Evolutionary conservation across 2,113 vertebrate species (phyloP).

Genomic region (Dicerorhinus sumatrensis): DNA sequence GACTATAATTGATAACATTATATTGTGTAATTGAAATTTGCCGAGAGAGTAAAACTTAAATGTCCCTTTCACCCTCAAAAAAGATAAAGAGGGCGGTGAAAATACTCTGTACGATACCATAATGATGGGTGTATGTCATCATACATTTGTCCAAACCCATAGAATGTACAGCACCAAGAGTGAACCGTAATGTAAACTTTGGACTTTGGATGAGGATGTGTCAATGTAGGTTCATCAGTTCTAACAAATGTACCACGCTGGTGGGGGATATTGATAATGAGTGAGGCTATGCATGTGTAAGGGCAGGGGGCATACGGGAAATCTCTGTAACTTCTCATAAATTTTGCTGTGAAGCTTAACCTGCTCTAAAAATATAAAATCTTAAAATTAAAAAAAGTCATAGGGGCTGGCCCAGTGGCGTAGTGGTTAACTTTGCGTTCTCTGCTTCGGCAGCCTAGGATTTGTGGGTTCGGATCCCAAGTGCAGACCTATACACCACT

Average conservation of each 20-base stretch:
- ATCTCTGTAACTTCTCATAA: neutral
- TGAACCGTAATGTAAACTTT: neutral
- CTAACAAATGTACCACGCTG: neutral
- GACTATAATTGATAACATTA: neutral
- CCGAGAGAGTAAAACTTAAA: neutral
- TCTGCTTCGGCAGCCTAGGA: no score
- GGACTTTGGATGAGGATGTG: neutral
- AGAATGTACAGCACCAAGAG: neutral
- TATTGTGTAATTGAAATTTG: neutral
- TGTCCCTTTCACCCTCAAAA: neutral
- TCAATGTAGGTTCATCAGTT: neutral
- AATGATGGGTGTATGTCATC: neutral
- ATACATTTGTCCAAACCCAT: neutral
- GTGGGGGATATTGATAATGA: neutral
- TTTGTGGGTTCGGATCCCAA: no score
- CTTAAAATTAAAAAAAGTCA: neutral
- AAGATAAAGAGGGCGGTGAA: neutral
- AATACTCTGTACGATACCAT: neutral
- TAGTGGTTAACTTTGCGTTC: no score
- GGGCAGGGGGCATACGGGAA: neutral
- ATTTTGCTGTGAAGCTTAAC: neutral
- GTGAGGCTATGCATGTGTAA: neutral
- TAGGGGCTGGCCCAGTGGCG: no score
- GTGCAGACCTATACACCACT: no score
- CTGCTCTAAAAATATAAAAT: neutral